Base-by-base conservation (phyloP, 2,888 invertebrate genomes). In the Thysanoteuthis rhombus region DNA sequence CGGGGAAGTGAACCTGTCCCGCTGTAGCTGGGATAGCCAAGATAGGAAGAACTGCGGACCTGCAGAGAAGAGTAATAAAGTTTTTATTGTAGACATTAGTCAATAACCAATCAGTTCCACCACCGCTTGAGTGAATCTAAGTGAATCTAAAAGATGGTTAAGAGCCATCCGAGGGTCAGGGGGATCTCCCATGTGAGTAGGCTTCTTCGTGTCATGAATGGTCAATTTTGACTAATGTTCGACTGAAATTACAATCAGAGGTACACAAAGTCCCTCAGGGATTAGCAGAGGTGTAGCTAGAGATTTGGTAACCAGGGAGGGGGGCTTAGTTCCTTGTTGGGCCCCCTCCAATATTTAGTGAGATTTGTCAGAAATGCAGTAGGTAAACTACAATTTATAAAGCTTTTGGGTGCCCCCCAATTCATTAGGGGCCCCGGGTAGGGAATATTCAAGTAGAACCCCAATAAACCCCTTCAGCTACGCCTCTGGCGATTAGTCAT, bases 1-100 rank as follows among this genome's bases (percentile, higher is more conserved):
- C 93, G 93, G 39, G 93, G 93, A n/a, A 93, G 93, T 45, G 93
- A 58, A 58, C 93, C 58, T 93, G 93, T 93, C 92, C 92, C 92
- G 39, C 92, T 92, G 92, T 92, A 92, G 92, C 92, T 45, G 45
- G 92, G 92, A 45, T 92, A 92, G 45, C 92, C 92, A 40, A 92
- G 92, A 92, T 92, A 92, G 45, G 92, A 92, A 40, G 92, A 92
- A 45, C 92, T 92, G n/a, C 92, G 92, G 45, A 92, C 92, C 92
- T 92, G 92, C 92, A 92, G 92, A 92, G 92, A 92, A 92, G 92
- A 92, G 92, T 45, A 92, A 92, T 92, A 92, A 92, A 92, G 40
- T 92, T 92, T 92, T 92, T 92, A 92, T 92, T 92, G 45, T 92
- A 45, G n/a, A 92, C 45, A 92, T 92, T n/a, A 42, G 45, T 45